A percentile compares a stretch with the other conserved stretches of the same genome.
Conservation (phyloP, 2,888 invertebrate genomes). For the Nomada hirtipes region DNA sequence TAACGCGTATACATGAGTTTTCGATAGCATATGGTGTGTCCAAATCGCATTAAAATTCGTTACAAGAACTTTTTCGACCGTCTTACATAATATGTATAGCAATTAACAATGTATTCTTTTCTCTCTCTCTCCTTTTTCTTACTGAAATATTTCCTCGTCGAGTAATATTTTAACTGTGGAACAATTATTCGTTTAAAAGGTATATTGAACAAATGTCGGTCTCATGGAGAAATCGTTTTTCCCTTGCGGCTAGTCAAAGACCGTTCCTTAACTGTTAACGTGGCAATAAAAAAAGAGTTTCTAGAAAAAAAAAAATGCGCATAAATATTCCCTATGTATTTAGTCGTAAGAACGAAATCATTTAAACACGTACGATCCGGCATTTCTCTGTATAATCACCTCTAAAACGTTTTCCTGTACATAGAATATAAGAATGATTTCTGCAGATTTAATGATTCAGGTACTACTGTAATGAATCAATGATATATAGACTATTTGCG, state of each 20-base stretch:
- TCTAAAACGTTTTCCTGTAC: conserved; percentile 43
- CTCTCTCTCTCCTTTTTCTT: conserved; percentile 34
- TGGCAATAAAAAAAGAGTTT: conserved; percentile 1
- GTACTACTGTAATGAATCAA: conserved; percentile 74
- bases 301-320: conserved; percentile 4
- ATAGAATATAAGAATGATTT: conserved; percentile 66
- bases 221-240: conserved; percentile 35
- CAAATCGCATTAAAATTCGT: conserved; percentile 46
- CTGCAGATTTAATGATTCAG: conserved; percentile 71
- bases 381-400: conserved; percentile 19
- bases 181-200: conserved; percentile 47
- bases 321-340: conserved; percentile 1
- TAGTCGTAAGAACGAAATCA: conserved; percentile 12
- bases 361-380: conserved; percentile 34
- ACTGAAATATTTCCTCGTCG: conserved; percentile 59
- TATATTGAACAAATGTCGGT: conserved; percentile 69
- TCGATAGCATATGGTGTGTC: conserved; percentile 33
- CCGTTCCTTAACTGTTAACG: not conserved
- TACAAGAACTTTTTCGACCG: conserved; percentile 14
- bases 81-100: conserved; percentile 58
- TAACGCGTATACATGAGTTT: conserved; percentile 56
- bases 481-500: conserved; percentile 57
- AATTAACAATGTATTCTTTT: conserved; percentile 64
- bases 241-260: not conserved
- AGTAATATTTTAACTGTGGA: conserved; percentile 40